Base-by-base conservation (phyloP, 2,113 vertebrate species). In the Brachionichthys hirsutus region DNA sequence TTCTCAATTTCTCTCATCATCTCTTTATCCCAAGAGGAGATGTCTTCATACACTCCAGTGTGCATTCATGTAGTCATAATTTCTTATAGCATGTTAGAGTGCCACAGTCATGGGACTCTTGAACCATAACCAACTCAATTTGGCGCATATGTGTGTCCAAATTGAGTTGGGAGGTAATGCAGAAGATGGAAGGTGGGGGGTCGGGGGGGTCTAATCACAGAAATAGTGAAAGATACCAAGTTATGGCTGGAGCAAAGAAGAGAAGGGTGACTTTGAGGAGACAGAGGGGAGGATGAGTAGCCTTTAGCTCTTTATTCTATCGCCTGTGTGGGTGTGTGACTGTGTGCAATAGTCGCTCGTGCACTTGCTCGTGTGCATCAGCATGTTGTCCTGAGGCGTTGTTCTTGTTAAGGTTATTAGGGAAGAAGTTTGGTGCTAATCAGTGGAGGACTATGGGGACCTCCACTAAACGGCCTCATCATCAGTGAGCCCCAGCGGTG, bases 391-490 rank as follows among this genome's bases (percentile, higher is more conserved):
- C 90, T 80, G 77, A 81, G 88, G 91, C 89, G 77, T 87, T 90
- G 80, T 88, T 88, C 90, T 86, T 88, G 88, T 91, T 92, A 92
- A 93, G 92, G 94, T 95, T 95, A 94, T 89, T 89, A 84, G 88
- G 85, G 85, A 89, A 88, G 88, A 91, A 90, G 93, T 93, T 94
- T 92, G 92, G 82, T 80, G 89, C 92, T 94, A 94, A 93, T 90
- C 92, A 92, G 91, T 77, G 64, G 75, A 85, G 93, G 92, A 93
- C 95, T 91, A 90, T 83, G 80, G 94, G 95, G 94, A 96, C 89
- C 86, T 57, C 81, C 78, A 84, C 90, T 95, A 95, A 97, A 93
- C 89, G 92, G 91, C 93, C 93, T 94, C 92, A 93, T 92, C 91
- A 92, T 89, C 87, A 93, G 91, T 92, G 92, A 92, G 92, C 89